Evolutionary conservation across 2,888 invertebrate species (phyloP), one percentile per base, ranked within the genome.

Genomic region (Amiota communis): DNA sequence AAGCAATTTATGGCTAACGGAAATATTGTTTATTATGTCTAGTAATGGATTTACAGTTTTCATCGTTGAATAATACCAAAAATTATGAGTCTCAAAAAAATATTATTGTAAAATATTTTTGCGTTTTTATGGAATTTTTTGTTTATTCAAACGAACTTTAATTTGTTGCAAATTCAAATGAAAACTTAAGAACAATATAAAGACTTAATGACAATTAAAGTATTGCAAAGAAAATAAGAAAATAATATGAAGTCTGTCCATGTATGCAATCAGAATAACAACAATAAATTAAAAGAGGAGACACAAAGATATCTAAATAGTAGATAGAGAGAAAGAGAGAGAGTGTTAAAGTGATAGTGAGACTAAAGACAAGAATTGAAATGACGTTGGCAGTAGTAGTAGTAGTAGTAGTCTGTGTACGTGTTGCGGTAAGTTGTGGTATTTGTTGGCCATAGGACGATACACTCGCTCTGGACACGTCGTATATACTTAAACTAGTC

Each of bases 1-100:
- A 81, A 79, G 84, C 82, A 85, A 85, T 86, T 86, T 84, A 86
- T 82, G 84, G 77, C 79, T 75, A 76, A 72, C 69, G 73, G 74
- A 74, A 77, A 74, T 72, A 81, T 82, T 81, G 86, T 84, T 84
- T 84, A 84, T 85, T 83, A 80, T 85, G 86, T 83, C 84, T 84
- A 81, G 80, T 75, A 74, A 75, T 74, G 70, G 82, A 83, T 84
- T 82, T 84, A 85, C 70, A 56, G 53, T 51, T 72, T 59, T 8
- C 46, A 83, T 74, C 82, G 75, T 78, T 77, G 36, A 6, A 36
- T 36, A 36, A 36, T 36, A 36, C 36, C 36, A 36, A 36, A 36
- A 36, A 36, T 36, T 36, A 36, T 36, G 36, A 36, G 36, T 36
- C 6, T 36, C 6, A 36, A 2, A 59, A 57, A 56, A 67, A 47